Evolutionary conservation across 2,797 vertebrate genomes (phyloP), one percentile per base, ranked within the genome.

Genomic region (Lerista edwardsae): DNA sequence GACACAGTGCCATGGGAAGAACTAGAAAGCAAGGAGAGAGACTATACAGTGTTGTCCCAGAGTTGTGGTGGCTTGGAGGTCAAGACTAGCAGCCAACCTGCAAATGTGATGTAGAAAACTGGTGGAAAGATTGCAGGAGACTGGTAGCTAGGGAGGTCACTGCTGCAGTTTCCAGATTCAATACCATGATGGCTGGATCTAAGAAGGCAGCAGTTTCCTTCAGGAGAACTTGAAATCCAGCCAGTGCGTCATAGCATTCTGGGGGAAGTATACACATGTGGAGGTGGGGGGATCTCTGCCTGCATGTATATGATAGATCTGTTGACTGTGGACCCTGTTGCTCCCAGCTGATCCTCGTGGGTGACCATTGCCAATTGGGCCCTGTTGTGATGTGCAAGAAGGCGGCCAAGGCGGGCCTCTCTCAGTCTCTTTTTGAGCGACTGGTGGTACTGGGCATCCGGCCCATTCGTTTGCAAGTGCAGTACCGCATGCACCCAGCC

Each of bases 331-430:
- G 8, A 57, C 79, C 5, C 11, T 41, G 84, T 69, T 0, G 19
- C 71, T 72, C 85, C 0, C 90, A 99, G 99, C 97, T 99, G 64
- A 99, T 99, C 93, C 97, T 99, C 2, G 98, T 99, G 79, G 99
- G 99, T 0, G 99, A 99, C 94, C 99, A 99, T 94, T 99, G 98
- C 94, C 99, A 99, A 96, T 96, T 99, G 65, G 98, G 99, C 3
- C 98, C 99, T 0, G 98, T 99, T 73, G 99, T 99, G 90, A 99
- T 99, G 98, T 99, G 99, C 88, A 99, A 99, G 95, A 99, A 99
- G 87, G 98, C 98, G 0, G 98, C 99, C 0, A 99, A 99, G 92
- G 98, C 99, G 0, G 99, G 99, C 6, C 96, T 99, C 39, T 99
- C 98, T 0, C 99, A 99, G 95, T 99, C 98, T 0, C 96, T 99